phyloP scores from a whole-genome alignment of 2,113 vertebrate genomes.

The Catharus fuscescens region DNA sequence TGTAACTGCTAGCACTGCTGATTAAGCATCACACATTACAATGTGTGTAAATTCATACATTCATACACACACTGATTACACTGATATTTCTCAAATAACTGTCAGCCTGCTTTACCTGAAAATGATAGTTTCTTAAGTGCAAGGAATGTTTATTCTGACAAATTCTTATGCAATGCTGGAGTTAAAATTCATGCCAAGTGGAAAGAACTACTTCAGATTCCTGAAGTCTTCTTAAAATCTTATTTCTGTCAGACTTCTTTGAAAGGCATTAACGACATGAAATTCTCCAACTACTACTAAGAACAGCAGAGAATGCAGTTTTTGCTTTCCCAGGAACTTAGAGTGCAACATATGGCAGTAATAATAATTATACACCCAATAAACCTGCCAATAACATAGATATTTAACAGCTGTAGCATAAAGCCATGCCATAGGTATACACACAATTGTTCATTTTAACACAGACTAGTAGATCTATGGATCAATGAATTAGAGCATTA shows the following conservation, averaged over 20 bases:
- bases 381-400: not conserved
- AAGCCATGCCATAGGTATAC: not conserved
- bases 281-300: not conserved
- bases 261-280: not conserved
- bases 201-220: not conserved
- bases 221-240: not conserved
- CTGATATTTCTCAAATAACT: not conserved
- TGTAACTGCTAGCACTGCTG: not conserved
- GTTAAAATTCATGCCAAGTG: not conserved
- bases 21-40: not conserved
- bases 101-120: not conserved
- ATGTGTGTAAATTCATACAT: not conserved
- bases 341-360: not conserved
- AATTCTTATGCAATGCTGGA: not conserved
- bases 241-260: not conserved
- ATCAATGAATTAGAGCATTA: not conserved
- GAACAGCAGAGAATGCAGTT: not conserved
- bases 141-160: not conserved
- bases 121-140: not conserved
- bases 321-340: not conserved
- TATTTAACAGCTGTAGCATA: not conserved
- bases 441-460: not conserved
- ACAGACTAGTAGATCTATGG: accelerated
- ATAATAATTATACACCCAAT: not conserved
- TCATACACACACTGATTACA: not conserved